Conservation (phyloP, 1,140 invertebrate genomes). For the Dinothrombium tinctorium region DNA sequence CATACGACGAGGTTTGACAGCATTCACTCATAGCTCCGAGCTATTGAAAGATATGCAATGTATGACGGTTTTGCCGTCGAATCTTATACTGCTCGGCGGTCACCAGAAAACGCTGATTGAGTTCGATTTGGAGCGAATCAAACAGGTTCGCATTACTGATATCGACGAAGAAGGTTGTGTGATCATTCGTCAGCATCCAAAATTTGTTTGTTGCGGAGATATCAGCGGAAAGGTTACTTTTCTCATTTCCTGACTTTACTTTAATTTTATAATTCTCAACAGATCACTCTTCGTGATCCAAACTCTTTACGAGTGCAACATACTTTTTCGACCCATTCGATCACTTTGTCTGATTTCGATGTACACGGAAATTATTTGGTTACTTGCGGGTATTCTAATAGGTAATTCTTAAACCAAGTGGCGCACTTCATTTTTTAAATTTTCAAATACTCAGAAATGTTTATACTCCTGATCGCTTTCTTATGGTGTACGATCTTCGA, state of each 20-base stretch:
- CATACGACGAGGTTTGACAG: constrained; percentile 55
- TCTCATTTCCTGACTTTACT: neutral
- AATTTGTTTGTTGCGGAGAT: constrained; percentile 63
- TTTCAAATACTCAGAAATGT: constrained; percentile 27
- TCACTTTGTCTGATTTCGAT: constrained; percentile 75
- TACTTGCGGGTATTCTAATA: constrained; percentile 73
- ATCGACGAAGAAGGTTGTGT: constrained; percentile 50
- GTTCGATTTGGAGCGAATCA: constrained; percentile 49
- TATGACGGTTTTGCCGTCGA: constrained; percentile 39
- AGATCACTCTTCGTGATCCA: constrained; percentile 58
- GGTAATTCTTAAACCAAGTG: constrained; percentile 23
- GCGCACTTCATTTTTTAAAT: constrained; percentile 4
- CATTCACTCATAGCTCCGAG: constrained; percentile 58
- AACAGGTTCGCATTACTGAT: constrained; percentile 43
- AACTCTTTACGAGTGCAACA: constrained; percentile 51
- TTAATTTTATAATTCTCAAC: constrained; percentile 10
- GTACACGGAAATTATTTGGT: constrained; percentile 79
- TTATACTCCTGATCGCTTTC: constrained; percentile 49
- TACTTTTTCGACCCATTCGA: constrained; percentile 59
- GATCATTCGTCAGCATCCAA: constrained; percentile 50
- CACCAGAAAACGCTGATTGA: constrained; percentile 71
- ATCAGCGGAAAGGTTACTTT: constrained; percentile 36
- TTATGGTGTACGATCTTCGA: constrained; percentile 78
- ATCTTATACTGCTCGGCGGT: constrained; percentile 59
- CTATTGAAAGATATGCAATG: constrained; percentile 82